Evolutionary conservation across 2,888 invertebrate genomes (phyloP), one percentile per base, ranked within the genome.

Genomic region (Tinea pellionella): DNA sequence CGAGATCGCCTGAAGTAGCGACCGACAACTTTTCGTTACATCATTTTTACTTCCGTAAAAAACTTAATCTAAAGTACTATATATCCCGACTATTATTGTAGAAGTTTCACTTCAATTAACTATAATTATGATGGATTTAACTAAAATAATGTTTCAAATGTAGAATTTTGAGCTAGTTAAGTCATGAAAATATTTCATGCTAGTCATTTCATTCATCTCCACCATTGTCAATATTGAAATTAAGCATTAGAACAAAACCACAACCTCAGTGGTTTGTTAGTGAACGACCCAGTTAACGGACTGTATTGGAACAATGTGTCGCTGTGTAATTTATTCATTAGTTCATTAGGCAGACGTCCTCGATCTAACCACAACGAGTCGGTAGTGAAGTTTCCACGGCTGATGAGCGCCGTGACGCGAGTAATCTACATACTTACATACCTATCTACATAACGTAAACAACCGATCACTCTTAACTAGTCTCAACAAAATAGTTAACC

Each of bases 241-340:
- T 19, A 59, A 24, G 32, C 13, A 15, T 42, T 2, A 37, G 59
- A 59, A 59, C 59, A 59, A 59, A 59, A 43, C 24, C 2, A 19
- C 18, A 41, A 16, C 42, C 16, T 19, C 59, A 30, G 30, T 37
- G 16, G 47, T 11, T 19, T 42, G 1, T 37, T n/a, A 30, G 58
- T 41, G 58, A 15, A 75, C 74, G 73, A 73, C 68, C 68, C 73
- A 73, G 75, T 75, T 82, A 83, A 80, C 81, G 81, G 77, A 80
- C 78, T 77, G 72, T 73, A 78, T 82, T 72, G 79, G 77, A 76
- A 86, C 84, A 86, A 83, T 85, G 82, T 85, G 84, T 82, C 81
- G 83, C 83, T 84, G 82, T 86, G 86, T 86, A 86, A 86, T 86
- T 86, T 87, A 86, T 87, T 85, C 86, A 86, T 86, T 81, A 83